Evolutionary conservation across 2,113 vertebrate genomes (phyloP), one percentile per base, ranked within the genome.

Genomic region (Mobula birostris): DNA sequence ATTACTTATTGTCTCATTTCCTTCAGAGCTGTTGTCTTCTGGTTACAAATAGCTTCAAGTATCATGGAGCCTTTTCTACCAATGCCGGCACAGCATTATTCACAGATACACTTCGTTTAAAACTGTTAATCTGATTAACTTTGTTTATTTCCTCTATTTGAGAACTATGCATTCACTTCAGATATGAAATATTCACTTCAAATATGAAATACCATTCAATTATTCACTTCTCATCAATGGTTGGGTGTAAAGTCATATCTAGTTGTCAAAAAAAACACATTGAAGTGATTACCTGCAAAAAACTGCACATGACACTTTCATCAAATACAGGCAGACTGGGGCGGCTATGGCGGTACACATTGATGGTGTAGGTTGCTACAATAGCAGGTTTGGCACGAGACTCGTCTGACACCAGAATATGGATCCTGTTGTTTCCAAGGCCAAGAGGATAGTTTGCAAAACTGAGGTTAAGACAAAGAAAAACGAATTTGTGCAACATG

Each of bases 251-350:
- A 21, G 32, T 74, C 72, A 74, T 24, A 74, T 4, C 72, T 24
- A 76, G 48, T 19, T 15, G 91, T 56, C 91, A 93, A 27, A 68
- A 48, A 36, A 32, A 32, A 48, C 29, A 90, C 61, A 68, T 19
- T 61, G 66, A 87, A 48, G 7, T 93, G 40, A 21, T 93, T 96
- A 99, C 99, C 97, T 99, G 99, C 70, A 98, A 94, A 95, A 99
- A 99, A 76, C 98, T 97, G 76, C 99, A 99, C 27, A 96, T 97
- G 96, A 97, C 96, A 27, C 98, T 98, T 94, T 98, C 98, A 79
- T 97, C 97, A 95, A 99, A 99, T 95, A 98, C 97, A 27, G 98
- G 99, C 94, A 99, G 96, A 94, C 98, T 98, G 92, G 99, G 98
- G 1, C 98, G 98, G 94, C 97, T 98, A 95, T 99, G 98, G 21